Percentiles rank a stretch among this genome's conserved stretches.
Evolutionary conservation across 2,888 invertebrate genomes (phyloP).

Genomic region (Microctonus brassicae): DNA sequence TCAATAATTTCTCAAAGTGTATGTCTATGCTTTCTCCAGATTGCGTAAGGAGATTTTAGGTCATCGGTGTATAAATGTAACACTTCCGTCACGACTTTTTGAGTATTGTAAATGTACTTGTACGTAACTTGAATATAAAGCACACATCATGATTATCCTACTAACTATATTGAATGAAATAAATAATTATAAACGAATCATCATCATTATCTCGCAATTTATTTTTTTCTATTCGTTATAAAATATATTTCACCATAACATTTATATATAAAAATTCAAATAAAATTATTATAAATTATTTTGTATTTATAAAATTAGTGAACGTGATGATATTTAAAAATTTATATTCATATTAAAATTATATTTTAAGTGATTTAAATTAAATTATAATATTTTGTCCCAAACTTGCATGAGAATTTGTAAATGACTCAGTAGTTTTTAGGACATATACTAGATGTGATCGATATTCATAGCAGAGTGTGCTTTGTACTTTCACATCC

Average conservation of each 20-base stretch:
- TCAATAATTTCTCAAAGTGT: slow-evolving; percentile 54
- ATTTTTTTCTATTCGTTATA: not conserved
- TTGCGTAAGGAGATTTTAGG: slow-evolving; percentile 57
- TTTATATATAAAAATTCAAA: too few relatives aligned
- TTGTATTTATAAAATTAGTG: too few relatives aligned
- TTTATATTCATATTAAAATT: too few relatives aligned
- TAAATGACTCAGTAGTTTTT: slow-evolving; percentile 32
- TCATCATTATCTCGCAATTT: too few relatives aligned
- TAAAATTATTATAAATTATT: too few relatives aligned
- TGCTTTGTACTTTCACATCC: slow-evolving; percentile 42
- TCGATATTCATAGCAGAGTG: slow-evolving; percentile 19
- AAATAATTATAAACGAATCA: not conserved
- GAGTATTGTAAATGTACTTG: slow-evolving; percentile 52
- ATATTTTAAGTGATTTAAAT: too few relatives aligned
- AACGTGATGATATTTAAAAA: too few relatives aligned
- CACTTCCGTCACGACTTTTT: slow-evolving; percentile 58
- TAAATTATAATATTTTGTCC: too few relatives aligned
- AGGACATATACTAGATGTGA: not conserved
- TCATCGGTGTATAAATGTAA: slow-evolving; percentile 57
- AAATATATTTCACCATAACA: too few relatives aligned
- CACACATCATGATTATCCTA: not conserved
- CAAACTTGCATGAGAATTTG: not conserved
- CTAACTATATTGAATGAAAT: not conserved
- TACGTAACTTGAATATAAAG: not conserved
- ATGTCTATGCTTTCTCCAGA: slow-evolving; percentile 56